Evolutionary conservation across 2,797 vertebrate species (phyloP).

Genomic region (Danio albolineatus): DNA sequence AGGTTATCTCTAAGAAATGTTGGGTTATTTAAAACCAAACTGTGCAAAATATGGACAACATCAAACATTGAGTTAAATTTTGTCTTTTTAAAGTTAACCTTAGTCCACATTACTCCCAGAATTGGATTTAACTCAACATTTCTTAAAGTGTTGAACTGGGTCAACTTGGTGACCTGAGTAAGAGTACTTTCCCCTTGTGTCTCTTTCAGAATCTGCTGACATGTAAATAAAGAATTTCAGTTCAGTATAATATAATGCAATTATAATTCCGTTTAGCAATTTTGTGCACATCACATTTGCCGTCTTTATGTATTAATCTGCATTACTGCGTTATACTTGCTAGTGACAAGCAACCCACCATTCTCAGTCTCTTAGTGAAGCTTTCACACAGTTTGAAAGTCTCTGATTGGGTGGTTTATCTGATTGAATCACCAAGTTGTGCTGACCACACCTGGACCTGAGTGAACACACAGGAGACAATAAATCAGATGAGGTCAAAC

Average conservation of each 20-base stretch:
- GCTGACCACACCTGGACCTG: constrained; percentile 28
- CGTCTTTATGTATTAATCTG: neutral
- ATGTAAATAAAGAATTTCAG: neutral
- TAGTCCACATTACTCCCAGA: too few relatives aligned
- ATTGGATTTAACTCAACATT: too few relatives aligned
- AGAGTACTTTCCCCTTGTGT: constrained; percentile 7
- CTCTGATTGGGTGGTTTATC: neutral
- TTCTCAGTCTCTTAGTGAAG: neutral
- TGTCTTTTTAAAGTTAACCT: too few relatives aligned
- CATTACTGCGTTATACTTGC: neutral
- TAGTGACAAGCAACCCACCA: neutral
- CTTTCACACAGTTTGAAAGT: neutral
- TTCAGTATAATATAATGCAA: neutral
- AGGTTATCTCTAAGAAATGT: too few relatives aligned
- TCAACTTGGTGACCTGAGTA: too few relatives aligned
- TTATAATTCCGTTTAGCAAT: neutral
- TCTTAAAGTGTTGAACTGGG: neutral
- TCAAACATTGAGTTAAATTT: too few relatives aligned
- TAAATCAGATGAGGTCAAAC: constrained; percentile 14
- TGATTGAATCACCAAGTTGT: constrained; percentile 1
- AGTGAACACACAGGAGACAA: neutral
- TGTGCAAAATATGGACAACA: too few relatives aligned
- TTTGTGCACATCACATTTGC: neutral
- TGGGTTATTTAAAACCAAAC: too few relatives aligned
- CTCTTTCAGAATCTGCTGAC: neutral